phyloP scores from a whole-genome alignment of 2,797 vertebrate species.

The Discoglossus pictus region DNA sequence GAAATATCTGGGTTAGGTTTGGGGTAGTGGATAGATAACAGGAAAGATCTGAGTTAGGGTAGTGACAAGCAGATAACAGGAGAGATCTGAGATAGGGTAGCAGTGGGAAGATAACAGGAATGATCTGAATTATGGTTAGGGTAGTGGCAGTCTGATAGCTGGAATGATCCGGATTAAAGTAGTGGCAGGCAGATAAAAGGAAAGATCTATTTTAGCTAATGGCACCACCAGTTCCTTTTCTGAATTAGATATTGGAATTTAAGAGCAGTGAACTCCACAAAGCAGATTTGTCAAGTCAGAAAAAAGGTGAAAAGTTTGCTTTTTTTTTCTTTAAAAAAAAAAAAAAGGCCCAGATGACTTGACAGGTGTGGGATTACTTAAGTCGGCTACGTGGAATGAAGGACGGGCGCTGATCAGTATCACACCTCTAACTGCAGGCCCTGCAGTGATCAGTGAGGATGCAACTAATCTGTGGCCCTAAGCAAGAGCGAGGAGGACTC shows the following conservation, averaged over 20 bases:
- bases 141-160: too few relatives aligned
- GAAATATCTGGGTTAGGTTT: too few relatives aligned
- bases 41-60: too few relatives aligned
- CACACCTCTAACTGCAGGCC: constrained; percentile 31
- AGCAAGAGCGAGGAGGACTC: constrained; percentile 34
- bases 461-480: constrained; percentile 35
- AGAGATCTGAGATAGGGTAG: too few relatives aligned
- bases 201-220: too few relatives aligned
- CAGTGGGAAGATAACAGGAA: too few relatives aligned
- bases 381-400: constrained; percentile 35
- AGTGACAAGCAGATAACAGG: too few relatives aligned
- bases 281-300: constrained; percentile 5
- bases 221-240: too few relatives aligned
- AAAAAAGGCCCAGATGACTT: constrained; percentile 2
- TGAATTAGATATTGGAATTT: constrained; percentile 10
- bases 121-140: too few relatives aligned
- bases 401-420: constrained; percentile 44
- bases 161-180: too few relatives aligned
- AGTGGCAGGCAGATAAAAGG: too few relatives aligned
- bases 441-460: constrained; percentile 29
- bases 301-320: constrained; percentile 43
- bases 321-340: constrained; percentile 35
- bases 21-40: too few relatives aligned
- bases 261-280: not conserved
- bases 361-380: constrained; percentile 42